phyloP scores from a whole-genome alignment of 2,888 invertebrate genomes.

The Amiota communis region DNA sequence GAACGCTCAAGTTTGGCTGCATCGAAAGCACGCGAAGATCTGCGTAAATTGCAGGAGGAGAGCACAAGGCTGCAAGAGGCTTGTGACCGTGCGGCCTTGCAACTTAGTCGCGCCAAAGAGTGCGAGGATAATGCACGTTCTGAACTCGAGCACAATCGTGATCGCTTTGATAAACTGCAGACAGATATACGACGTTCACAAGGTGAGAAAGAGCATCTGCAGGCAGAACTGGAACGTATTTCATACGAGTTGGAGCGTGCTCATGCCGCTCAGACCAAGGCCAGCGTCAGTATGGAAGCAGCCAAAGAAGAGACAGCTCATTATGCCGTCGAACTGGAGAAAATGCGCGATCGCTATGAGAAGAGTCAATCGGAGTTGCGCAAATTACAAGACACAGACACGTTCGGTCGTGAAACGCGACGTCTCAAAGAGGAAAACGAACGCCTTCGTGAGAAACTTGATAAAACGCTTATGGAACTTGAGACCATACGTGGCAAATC shows the following conservation, averaged over 20 bases:
- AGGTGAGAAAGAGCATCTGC: constrained; percentile 88
- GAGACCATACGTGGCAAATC: constrained; percentile 87
- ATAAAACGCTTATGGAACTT: constrained; percentile 86
- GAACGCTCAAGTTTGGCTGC: constrained; percentile 88
- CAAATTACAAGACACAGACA: constrained; percentile 86
- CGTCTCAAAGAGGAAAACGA: constrained; percentile 87
- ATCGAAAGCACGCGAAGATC: constrained; percentile 87
- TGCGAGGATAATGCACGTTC: constrained; percentile 93
- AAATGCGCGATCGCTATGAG: constrained; percentile 92
- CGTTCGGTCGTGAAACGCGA: constrained; percentile 85
- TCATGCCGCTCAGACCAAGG: constrained; percentile 89
- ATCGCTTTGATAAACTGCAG: constrained; percentile 90
- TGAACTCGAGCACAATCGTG: constrained; percentile 90
- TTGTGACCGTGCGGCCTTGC: constrained; percentile 89
- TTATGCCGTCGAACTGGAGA: constrained; percentile 89
- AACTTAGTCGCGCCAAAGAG: constrained; percentile 89
- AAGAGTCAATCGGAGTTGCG: constrained; percentile 87
- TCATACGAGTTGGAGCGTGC: constrained; percentile 90
- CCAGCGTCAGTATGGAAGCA: constrained; percentile 88
- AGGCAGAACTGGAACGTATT: constrained; percentile 87
- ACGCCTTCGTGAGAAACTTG: constrained; percentile 84
- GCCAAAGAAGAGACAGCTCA: constrained; percentile 91
- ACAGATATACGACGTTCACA: constrained; percentile 87
- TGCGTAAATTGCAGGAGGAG: constrained; percentile 90
- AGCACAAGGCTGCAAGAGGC: constrained; percentile 88